Base-by-base conservation (phyloP, 53 echinoderm and acorn worm species). In the Mesocentrotus franciscanus region DNA sequence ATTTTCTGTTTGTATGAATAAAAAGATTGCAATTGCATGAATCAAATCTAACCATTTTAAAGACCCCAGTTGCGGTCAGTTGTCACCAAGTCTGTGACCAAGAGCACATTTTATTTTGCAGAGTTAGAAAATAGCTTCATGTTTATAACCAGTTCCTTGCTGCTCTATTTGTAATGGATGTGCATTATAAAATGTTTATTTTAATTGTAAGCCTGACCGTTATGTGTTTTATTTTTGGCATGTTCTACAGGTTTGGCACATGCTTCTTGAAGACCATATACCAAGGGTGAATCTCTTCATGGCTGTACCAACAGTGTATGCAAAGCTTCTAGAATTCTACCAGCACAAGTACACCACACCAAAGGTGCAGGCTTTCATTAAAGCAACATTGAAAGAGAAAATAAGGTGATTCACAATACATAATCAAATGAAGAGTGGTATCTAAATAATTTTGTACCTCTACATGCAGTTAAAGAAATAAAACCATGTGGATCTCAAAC, bases 231-330 rank as follows among this genome's bases (percentile, higher is more conserved):
- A 22, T 11, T 87, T 85, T 58, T 58, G 56, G 16, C 27, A 27
- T 56, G 10, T 87, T 26, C 22, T 26, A 75, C 90, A 99, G 99
- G 99, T 99, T 3, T 99, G 99, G 99, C 95, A 96, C 29, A 81
- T 95, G 76, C 96, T 99, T 0, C 92, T 99, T 30, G 95, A 95
- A 0, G 96, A 97, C 83, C 62, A 78, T 8, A 79, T 66, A n/a
- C 97, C 99, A 9, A 95, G 96, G n/a, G 74, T 99, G 27, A 99
- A 99, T 76, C 49, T 99, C 61, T 99, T 98, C 61, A 99, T 99
- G 98, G 99, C 98, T 18, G 99, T 99, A 9, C 99, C 99, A 6
- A 99, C 99, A 30, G 96, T 98, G 61, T 99, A 99, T 95, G 99
- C 96, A 87, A 99, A 99, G 95, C 96, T 99, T 26, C 97, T 99